phyloP scores from a whole-genome alignment of 1,140 invertebrate species.

The Penaeus indicus region DNA sequence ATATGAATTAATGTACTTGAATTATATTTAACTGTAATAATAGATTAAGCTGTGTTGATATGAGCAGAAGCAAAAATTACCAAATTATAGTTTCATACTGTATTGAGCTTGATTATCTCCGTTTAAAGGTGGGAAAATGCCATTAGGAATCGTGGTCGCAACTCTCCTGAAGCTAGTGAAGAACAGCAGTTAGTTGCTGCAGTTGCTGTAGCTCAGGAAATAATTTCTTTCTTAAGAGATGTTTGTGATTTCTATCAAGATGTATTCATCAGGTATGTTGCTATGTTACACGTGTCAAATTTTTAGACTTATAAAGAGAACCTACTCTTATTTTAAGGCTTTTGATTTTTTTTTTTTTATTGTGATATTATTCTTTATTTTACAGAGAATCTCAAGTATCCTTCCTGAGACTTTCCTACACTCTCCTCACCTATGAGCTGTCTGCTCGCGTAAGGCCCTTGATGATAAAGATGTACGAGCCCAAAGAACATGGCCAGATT shows the following conservation, averaged over 20 bases:
- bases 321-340: not conserved
- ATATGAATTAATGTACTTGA: no score
- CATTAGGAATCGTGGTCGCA: constrained; percentile 29
- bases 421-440: constrained; percentile 41
- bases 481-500: not conserved
- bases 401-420: constrained; percentile 36
- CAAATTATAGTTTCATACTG: no score
- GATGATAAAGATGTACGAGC: constrained; percentile 14
- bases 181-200: constrained; percentile 43
- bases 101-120: not conserved
- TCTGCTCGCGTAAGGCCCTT: constrained; percentile 40
- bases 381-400: constrained; percentile 37
- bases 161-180: constrained; percentile 9
- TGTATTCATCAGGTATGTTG: constrained; percentile 31
- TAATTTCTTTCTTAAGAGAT: constrained; percentile 36
- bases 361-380: constrained; percentile 10
- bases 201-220: constrained; percentile 29
- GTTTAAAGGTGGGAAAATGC: constrained; percentile 35
- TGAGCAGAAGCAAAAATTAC: no score
- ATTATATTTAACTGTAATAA: no score
- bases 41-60: no score
- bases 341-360: not conserved
- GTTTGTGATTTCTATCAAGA: constrained; percentile 47
- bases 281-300: not conserved
- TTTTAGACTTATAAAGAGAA: no score